A percentile compares a stretch with the other conserved stretches of the same genome.
These are phyloP conservation scores for Forbesichthys papilliferus DNA, from an alignment of 2,113 vertebrate species.

Conservation along the genomic window DNA sequence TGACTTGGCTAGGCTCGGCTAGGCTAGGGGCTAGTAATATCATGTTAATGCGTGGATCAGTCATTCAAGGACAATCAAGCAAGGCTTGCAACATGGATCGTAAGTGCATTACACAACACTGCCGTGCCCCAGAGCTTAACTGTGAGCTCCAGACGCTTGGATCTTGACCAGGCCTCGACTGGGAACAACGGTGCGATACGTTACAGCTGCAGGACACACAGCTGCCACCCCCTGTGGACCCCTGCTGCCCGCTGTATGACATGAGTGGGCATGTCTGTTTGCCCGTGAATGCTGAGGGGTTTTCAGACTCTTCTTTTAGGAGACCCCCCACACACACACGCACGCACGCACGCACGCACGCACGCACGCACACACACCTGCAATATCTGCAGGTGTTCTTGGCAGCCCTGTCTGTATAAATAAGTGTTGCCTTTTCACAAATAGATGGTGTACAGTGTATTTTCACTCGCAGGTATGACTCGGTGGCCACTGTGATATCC, in stretches of 20 bases:
- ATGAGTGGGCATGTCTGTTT: constrained; percentile 37
- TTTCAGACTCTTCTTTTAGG: constrained; percentile 16
- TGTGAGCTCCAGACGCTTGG: constrained; percentile 55
- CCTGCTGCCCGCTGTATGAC: constrained; percentile 63
- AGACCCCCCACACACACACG: not conserved
- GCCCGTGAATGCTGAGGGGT: constrained; percentile 22
- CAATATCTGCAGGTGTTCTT: constrained; percentile 11
- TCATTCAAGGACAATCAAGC: constrained; percentile 69
- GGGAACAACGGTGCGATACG: constrained; percentile 53
- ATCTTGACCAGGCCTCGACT: constrained; percentile 62
- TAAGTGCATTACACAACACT: constrained; percentile 73
- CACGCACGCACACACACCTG: not conserved
- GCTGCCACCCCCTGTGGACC: constrained; percentile 59
- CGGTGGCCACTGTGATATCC: constrained; percentile 21
- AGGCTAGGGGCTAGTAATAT: constrained; percentile 50
- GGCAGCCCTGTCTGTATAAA: not conserved
- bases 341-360: not conserved
- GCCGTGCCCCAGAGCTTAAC: constrained; percentile 57
- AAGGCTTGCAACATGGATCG: constrained; percentile 57
- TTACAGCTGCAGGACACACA: constrained; percentile 36
- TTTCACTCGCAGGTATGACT: constrained; percentile 5
- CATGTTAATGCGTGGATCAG: constrained; percentile 46
- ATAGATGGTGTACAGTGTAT: constrained; percentile 14
- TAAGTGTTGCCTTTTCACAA: constrained; percentile 22
- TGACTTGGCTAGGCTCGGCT: no score